These are phyloP conservation scores for Synanthedon andrenaeformis DNA, from an alignment of 2,888 invertebrate species.

Conservation along the genomic window DNA sequence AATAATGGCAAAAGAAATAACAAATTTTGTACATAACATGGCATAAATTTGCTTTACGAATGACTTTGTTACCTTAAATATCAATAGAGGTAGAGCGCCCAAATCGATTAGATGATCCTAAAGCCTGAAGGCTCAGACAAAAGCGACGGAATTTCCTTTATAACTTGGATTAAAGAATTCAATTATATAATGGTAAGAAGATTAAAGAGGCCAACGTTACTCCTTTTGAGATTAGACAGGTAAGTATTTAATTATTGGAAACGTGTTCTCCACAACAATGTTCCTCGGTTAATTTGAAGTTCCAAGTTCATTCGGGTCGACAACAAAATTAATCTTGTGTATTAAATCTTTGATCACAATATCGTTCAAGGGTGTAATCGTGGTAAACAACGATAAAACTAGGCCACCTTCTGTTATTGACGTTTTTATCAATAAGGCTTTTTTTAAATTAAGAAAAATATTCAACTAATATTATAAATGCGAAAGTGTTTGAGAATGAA, in stretches of 20 bases:
- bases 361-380: slow-evolving; percentile 4
- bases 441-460: too few species aligned
- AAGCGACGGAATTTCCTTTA: slow-evolving; percentile 56
- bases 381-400: slow-evolving; percentile 3
- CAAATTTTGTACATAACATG: too few species aligned
- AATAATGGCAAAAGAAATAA: too few species aligned
- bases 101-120: slow-evolving; percentile 53
- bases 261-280: slow-evolving; percentile 21
- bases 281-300: slow-evolving; percentile 21
- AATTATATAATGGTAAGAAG: slow-evolving; percentile 61
- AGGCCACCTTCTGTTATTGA: slow-evolving; percentile 4
- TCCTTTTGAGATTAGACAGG: slow-evolving; percentile 46
- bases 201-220: slow-evolving; percentile 60
- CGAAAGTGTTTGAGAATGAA: too few species aligned
- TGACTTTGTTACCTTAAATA: slow-evolving; percentile 1
- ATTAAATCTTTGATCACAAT: slow-evolving; percentile 18
- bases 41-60: too few species aligned
- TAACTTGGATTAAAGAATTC: slow-evolving; percentile 61
- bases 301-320: slow-evolving; percentile 21
- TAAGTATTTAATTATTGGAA: slow-evolving; percentile 53
- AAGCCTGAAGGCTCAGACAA: slow-evolving; percentile 46
- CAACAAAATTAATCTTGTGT: slow-evolving; percentile 23
- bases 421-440: neutral
- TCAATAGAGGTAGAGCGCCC: slow-evolving; percentile 34
- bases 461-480: too few species aligned